Evolutionary conservation across 2,888 invertebrate species (phyloP).

Genomic region (Gortyna flavago): DNA sequence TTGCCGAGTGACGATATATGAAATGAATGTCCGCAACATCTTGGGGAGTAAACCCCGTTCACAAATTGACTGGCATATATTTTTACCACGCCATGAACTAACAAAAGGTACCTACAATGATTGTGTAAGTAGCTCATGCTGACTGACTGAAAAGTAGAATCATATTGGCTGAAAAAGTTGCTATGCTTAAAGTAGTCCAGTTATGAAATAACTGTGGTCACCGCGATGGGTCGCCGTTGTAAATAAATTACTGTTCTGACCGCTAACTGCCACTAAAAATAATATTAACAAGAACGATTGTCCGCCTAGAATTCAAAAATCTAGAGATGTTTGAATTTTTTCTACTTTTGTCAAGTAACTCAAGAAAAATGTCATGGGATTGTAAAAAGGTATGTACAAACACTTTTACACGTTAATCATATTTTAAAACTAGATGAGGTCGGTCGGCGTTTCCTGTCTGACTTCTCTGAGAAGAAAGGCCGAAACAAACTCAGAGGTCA

Average conservation of each 20-base stretch:
- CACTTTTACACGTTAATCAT: too few relatives aligned
- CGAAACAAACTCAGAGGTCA: too few relatives aligned
- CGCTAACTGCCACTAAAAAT: slow-evolving; percentile 2
- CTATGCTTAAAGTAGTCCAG: slow-evolving; percentile 4
- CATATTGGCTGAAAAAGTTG: neutral
- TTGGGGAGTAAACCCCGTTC: neutral
- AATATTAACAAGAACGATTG: neutral
- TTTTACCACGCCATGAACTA: neutral
- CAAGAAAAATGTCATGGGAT: too few relatives aligned
- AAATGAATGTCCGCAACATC: neutral
- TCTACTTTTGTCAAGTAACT: neutral
- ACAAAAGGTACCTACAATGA: neutral
- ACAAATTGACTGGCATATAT: neutral
- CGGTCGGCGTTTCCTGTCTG: too few relatives aligned
- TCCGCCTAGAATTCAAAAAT: neutral
- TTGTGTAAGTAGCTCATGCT: neutral
- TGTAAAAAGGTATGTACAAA: too few relatives aligned
- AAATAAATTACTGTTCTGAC: neutral
- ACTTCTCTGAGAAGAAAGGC: too few relatives aligned
- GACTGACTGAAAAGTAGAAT: slow-evolving; percentile 3
- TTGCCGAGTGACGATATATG: neutral
- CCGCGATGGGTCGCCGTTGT: neutral
- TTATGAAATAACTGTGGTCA: slow-evolving; percentile 10
- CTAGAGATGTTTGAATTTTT: neutral
- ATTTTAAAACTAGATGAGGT: too few relatives aligned